Evolutionary conservation across 2,113 vertebrate species (phyloP), one percentile per base, ranked within the genome.

Genomic region (Melozone crissalis): DNA sequence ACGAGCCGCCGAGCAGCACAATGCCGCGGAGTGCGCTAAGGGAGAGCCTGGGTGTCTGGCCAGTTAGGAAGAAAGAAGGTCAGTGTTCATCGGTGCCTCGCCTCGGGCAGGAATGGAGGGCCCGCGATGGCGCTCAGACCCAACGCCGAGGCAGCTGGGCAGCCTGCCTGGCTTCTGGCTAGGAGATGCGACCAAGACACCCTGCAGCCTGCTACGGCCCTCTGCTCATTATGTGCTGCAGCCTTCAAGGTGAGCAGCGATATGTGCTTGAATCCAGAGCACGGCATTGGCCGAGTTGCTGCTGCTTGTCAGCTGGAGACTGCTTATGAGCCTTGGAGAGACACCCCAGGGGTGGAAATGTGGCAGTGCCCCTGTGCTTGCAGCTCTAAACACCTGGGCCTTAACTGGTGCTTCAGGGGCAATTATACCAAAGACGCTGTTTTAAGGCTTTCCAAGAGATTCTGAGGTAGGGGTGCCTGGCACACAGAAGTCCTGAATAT

Each of bases 391-490:
- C 28, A 24, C 16, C 15, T 33, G 37, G 11, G 11, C 11, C 17
- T 41, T n/a, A 20, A 44, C 18, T 14, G 46, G 20, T 46, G 20
- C 46, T 46, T 46, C 46, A 46, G 39, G 23, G 5, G 30, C 23
- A 55, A 6, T 43, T 19, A 19, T 26, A 26, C 6, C 37, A 26
- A 55, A 55, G 16, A 21, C 14, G 5, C 11, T 14, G 28, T 54
- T 0, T 13, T 39, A 24, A 52, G 27, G 15, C 51, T 10, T 43
- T 27, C 30, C 9, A 27, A 43, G 39, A 44, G 16, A 27, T 57
- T 15, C 11, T 41, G 37, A 31, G 21, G 2, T 10, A 7, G 9
- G 3, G 4, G 4, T 24, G 37, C 16, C 21, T 3, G 16, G 49
- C 22, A 54, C 22, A 33, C 7, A 2, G 10, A 24, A 19, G 23